Base-by-base conservation (phyloP, 2,113 vertebrate species). In the Seriola dumerili region DNA sequence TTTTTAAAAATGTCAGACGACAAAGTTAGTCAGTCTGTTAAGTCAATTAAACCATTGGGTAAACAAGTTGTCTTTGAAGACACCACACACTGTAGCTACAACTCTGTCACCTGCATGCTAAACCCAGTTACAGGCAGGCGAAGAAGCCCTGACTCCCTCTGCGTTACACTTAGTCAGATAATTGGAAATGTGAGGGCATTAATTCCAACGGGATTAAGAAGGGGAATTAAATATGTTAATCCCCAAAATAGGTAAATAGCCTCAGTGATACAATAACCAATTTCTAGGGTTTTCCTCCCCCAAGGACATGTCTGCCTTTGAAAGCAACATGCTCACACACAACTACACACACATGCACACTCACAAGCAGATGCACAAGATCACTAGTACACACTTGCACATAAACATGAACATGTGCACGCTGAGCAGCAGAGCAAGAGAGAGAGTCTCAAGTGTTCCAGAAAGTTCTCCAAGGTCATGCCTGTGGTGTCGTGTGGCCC, bases 191-290 rank as follows among this genome's bases (percentile, higher is more conserved):
- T 87, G 92, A 94, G 94, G 94, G 95, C 94, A 96, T 95, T 96
- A 96, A 94, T 94, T 95, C 94, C 94, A 90, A 94, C 91, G 93
- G 94, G 95, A 96, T 95, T 95, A 95, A 94, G 89, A 91, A 87
- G 93, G 93, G 94, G 95, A 96, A 96, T 96, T 96, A 96, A 96
- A 95, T 96, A 96, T 96, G 95, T 95, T 96, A 95, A 96, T 96
- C 94, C 95, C 94, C 91, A 94, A 96, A 95, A 96, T 94, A 96
- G 95, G 95, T 96, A 96, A 96, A 96, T 96, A 96, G 95, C 95
- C 94, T 95, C 91, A 82, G 92, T 94, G 94, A 96, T 95, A 95
- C 95, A 96, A 96, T 96, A 96, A 96, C 94, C 95, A 95, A 96
- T 95, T 95, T 95, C 94, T 94, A 94, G 94, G 95, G 93, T 95